A percentile compares a stretch with the other conserved stretches of the same genome.
These are phyloP conservation scores for Zeus faber DNA, from an alignment of 2,113 vertebrate genomes.

Conservation along the genomic window DNA sequence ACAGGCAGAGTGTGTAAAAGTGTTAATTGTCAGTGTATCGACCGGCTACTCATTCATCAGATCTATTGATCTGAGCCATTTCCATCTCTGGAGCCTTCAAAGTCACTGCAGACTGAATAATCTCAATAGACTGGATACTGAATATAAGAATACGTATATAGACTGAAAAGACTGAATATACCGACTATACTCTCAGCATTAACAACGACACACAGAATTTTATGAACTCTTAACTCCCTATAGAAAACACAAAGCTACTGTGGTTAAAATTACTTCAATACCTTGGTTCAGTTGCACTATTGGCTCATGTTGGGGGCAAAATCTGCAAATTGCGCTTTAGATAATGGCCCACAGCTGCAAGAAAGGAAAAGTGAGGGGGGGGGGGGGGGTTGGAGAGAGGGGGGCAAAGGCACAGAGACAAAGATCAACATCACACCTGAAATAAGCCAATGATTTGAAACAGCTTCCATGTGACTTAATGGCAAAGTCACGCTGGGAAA, in stretches of 20 bases:
- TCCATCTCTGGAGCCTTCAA: slow-evolving; percentile 27
- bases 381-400: slow-evolving; percentile 39
- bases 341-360: slow-evolving; percentile 65
- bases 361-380: slow-evolving; percentile 36
- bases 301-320: slow-evolving; percentile 51
- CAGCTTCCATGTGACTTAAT: slow-evolving; percentile 65
- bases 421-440: too few species aligned
- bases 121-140: too few species aligned
- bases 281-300: slow-evolving; percentile 47
- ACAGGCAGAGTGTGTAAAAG: not conserved
- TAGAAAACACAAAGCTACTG: slow-evolving; percentile 11
- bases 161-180: too few species aligned
- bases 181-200: too few species aligned
- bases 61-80: slow-evolving; percentile 18
- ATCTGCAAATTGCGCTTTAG: slow-evolving; percentile 34
- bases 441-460: slow-evolving; percentile 58
- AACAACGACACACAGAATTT: too few species aligned
- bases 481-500: too few species aligned
- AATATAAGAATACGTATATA: too few species aligned
- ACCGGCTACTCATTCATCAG: not conserved
- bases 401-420: slow-evolving; percentile 32
- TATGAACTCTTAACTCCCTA: not conserved
- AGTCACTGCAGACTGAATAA: too few species aligned
- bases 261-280: slow-evolving; percentile 35
- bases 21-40: not conserved